Evolutionary conservation across 2,797 vertebrate species (phyloP), one percentile per base, ranked within the genome.

Genomic region (Hippoglossus hippoglossus): DNA sequence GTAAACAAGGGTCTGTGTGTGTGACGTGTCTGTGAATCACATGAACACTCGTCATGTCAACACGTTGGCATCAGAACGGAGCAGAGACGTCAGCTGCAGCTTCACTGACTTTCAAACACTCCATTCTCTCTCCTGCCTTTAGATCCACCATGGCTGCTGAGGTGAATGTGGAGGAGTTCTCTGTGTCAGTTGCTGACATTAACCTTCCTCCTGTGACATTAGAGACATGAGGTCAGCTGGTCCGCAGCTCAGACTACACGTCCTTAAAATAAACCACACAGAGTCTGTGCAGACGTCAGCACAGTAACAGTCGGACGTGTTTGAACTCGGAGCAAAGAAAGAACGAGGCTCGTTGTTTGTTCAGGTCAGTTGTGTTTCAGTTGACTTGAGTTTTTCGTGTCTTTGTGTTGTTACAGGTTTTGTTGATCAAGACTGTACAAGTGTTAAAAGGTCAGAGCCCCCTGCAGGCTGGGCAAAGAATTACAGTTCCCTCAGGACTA

Each of bases 231-330:
- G 57, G 53, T 80, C 74, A 65, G 63, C 55, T 58, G 54, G 24
- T 58, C 67, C 54, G 50, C 63, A 19, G 46, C 26, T 80, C 71
- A 19, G 25, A 71, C 39, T 61, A 24, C 73, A 51, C 51, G 44
- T 69, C 49, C 84, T 67, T 72, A 85, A 87, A 89, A 89, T 89
- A 89, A 75, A 67, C 12, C 25, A 39, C 52, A 18, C 21, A 11
- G 41, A 18, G 55, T 52, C 16, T 39, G 58, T 62, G 31, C n/a
- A 28, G 58, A 47, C 44, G 6, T 3, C 39, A 56, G 47, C 47
- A 39, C 59, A 64, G 24, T 53, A 50, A 54, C 61, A 44, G 8
- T 36, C 10, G 6, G 39, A 41, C 2, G 0, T 2, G 39, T 9
- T 2, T 22, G 18, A 22, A 19, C 3, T 47, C 25, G 21, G 18